Conservation (phyloP, 2,797 vertebrate species). For the Gobionotothen gibberifrons region DNA sequence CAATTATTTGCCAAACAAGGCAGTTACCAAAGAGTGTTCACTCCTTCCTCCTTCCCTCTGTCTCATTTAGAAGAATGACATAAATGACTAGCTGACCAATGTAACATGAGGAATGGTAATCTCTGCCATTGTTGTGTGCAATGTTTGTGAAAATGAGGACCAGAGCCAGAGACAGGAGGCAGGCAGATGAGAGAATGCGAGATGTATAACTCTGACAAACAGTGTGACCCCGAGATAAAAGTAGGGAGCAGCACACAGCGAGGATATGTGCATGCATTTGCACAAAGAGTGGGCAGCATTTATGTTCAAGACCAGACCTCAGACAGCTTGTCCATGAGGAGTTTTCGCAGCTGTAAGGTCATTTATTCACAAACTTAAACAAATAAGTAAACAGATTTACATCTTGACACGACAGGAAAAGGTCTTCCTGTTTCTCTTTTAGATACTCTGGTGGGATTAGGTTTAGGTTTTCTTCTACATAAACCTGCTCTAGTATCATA, state of each 20-base stretch:
- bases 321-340: constrained; percentile 2
- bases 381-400: constrained; percentile 5
- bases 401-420: constrained; percentile 10
- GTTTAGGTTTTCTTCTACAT: neutral
- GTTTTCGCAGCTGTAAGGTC: constrained; percentile 27
- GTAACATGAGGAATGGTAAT: constrained; percentile 32
- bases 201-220: constrained; percentile 61
- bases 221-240: constrained; percentile 39
- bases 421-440: neutral
- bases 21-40: constrained; percentile 1
- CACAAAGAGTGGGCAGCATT: constrained; percentile 39
- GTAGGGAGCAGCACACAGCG: constrained; percentile 23
- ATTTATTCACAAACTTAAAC: constrained; percentile 18
- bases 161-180: constrained; percentile 12
- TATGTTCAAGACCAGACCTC: constrained; percentile 38
- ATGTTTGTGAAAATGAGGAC: constrained; percentile 53
- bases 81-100: constrained; percentile 21
- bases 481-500: neutral
- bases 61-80: constrained; percentile 27
- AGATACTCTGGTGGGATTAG: neutral
- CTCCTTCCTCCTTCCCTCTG: neutral
- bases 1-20: constrained; percentile 29
- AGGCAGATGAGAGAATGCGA: constrained; percentile 19
- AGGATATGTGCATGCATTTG: constrained; percentile 57
- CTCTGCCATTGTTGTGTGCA: constrained; percentile 33